Percentiles rank a stretch among this genome's conserved stretches.
Evolutionary conservation across 2,113 vertebrate species (phyloP).

Genomic region (Strix uralensis): DNA sequence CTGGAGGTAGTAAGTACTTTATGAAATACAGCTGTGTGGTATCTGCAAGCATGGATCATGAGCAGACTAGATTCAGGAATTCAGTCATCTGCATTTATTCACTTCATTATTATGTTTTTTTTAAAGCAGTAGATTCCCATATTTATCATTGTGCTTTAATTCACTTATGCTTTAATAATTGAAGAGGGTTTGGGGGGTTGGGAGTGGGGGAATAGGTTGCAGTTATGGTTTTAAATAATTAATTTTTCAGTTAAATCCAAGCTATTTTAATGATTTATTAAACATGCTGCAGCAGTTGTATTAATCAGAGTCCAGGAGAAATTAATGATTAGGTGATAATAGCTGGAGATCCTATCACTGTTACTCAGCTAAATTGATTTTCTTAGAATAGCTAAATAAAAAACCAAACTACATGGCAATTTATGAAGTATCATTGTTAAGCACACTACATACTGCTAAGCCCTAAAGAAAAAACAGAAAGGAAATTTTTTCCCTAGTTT

Average conservation of each 20-base stretch:
- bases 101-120: neutral
- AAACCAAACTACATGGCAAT: neutral
- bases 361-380: slow-evolving; percentile 20
- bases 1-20: neutral
- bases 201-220: neutral
- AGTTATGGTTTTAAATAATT: slow-evolving; percentile 41
- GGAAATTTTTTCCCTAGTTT: neutral
- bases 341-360: neutral
- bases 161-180: slow-evolving; percentile 3
- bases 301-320: slow-evolving; percentile 23
- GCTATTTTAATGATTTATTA: slow-evolving; percentile 52
- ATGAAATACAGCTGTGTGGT: neutral
- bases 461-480: neutral
- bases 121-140: neutral
- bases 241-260: slow-evolving; percentile 23
- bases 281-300: neutral
- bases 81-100: neutral
- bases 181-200: neutral
- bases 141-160: slow-evolving; percentile 11
- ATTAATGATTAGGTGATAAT: slow-evolving; percentile 28
- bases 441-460: accelerated
- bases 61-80: neutral
- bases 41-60: neutral
- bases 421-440: neutral
- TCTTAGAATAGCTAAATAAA: slow-evolving; percentile 17